Base-by-base conservation (phyloP, 2,797 vertebrate species). In the Malacoctenus gilli region DNA sequence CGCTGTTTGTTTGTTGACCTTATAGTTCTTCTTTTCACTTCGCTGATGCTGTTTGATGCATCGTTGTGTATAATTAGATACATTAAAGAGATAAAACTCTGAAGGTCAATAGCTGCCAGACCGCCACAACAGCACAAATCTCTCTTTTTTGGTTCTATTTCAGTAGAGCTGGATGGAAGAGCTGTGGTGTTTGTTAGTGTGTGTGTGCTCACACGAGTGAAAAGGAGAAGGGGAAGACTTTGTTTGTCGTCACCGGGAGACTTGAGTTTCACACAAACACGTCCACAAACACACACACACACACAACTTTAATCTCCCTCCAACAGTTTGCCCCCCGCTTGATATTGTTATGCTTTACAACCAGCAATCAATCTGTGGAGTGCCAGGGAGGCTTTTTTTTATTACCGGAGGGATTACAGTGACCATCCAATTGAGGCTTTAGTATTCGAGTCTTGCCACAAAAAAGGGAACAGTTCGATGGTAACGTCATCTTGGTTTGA, bases 291-390 rank as follows among this genome's bases (percentile, higher is more conserved):
- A 5, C 32, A 6, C 31, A 41, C 46, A 16, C 70, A 48, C 9
- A 47, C 35, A 73, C 62, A 62, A 18, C 22, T 72, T 65, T 61
- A 71, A 65, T 82, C 66, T 49, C 37, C 37, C 48, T 44, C 4
- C 35, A 67, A 68, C 62, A 61, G 46, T 70, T 76, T 55, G 39
- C 25, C 46, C 35, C n/a, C 35, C 15, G 18, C 59, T 49, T 61
- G 39, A 73, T 75, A 72, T 66, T 64, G 36, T 81, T 72, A 64
- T 72, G 41, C 57, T 78, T 79, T 62, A 72, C 70, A 57, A 65
- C 44, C 12, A 8, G 41, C 52, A 70, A 79, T 77, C 62, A 74
- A 55, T 72, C 70, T 3, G 10, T 14, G 19, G 34, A 42, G 48
- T 66, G 51, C 13, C 16, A 13, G 42, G 39, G 68, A 37, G 2